Conservation (phyloP, 2,113 vertebrate genomes). For the Ailuropoda melanoleuca region DNA sequence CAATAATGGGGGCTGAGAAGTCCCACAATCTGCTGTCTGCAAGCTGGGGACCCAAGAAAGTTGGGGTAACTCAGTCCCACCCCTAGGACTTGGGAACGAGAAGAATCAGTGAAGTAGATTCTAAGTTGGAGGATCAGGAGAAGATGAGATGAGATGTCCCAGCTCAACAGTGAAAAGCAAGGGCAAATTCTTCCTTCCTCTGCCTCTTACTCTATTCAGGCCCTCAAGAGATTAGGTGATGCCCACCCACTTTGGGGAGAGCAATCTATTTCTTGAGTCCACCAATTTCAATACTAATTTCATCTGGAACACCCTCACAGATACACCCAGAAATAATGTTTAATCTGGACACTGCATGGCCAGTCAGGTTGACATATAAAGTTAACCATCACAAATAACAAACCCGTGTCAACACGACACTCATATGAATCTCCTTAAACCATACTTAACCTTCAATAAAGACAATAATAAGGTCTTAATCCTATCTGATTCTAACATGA, state of each 20-base stretch:
- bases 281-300: not conserved
- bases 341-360: not conserved
- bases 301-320: not conserved
- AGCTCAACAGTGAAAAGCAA: not conserved
- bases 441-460: not conserved
- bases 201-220: not conserved
- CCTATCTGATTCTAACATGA: not conserved
- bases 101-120: too few species aligned
- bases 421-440: not conserved
- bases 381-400: not conserved
- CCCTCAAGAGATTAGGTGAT: not conserved
- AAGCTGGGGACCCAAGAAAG: not conserved
- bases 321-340: not conserved
- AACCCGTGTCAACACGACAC: not conserved
- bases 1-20: not conserved
- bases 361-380: not conserved
- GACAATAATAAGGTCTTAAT: not conserved
- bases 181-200: not conserved
- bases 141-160: not conserved
- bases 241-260: not conserved
- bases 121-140: not conserved
- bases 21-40: not conserved
- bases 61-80: not conserved
- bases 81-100: not conserved
- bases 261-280: not conserved